Conservation (phyloP, 2,113 vertebrate species). For the Dolichallabes microphthalmus region DNA sequence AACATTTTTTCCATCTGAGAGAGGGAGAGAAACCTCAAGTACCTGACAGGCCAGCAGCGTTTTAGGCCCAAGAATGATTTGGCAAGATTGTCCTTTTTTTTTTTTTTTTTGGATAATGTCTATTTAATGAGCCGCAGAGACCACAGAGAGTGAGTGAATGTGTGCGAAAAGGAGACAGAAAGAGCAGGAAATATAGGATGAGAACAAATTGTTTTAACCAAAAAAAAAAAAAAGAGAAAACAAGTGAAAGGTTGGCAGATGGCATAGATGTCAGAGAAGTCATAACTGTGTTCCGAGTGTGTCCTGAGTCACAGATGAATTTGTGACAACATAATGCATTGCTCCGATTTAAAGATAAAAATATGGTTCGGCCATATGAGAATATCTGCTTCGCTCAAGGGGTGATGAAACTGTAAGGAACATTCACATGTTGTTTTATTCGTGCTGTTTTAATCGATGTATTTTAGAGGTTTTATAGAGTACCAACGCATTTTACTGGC, state of each 20-base stretch:
- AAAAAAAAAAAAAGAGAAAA: conserved; percentile 24
- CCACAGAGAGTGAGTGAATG: conserved; percentile 35
- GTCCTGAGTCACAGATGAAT: conserved; percentile 47
- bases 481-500: neutral
- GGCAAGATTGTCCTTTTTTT: conserved; percentile 27
- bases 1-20: conserved; percentile 47
- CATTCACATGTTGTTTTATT: neutral
- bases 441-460: neutral
- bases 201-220: neutral
- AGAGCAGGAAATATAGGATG: conserved; percentile 16
- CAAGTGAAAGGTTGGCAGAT: conserved; percentile 45
- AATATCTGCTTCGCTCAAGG: neutral
- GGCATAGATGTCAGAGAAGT: conserved; percentile 50
- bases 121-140: conserved; percentile 42
- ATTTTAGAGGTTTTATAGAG: neutral
- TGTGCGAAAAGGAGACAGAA: conserved; percentile 30
- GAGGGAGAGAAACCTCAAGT: conserved; percentile 39
- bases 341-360: conserved; percentile 49
- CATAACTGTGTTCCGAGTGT: conserved; percentile 62
- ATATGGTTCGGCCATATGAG: neutral
- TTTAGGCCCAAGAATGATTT: conserved; percentile 44
- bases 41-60: conserved; percentile 41
- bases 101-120: conserved; percentile 40
- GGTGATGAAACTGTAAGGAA: neutral
- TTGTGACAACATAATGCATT: conserved; percentile 56